Evolutionary conservation across 2,888 invertebrate species (phyloP).

Genomic region (Hylaea fasciaria): DNA sequence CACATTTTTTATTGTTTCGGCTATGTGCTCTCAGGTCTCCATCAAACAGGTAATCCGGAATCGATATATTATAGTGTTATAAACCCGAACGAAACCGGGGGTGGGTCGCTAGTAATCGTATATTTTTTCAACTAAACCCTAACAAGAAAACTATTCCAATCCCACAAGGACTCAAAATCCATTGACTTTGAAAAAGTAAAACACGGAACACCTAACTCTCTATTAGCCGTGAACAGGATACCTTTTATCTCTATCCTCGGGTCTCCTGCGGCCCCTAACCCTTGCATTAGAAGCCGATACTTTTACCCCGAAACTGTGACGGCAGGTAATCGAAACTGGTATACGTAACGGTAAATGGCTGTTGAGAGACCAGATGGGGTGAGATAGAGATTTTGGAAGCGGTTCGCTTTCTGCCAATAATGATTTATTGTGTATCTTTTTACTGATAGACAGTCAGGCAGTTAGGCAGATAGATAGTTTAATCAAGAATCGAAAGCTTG

Average conservation of each 20-base stretch:
- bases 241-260: slow-evolving; percentile 35
- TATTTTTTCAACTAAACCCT: no score
- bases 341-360: slow-evolving; percentile 60
- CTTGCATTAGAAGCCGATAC: slow-evolving; percentile 70
- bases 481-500: no score
- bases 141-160: background rate
- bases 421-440: background rate
- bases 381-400: slow-evolving; percentile 22
- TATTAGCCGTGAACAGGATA: slow-evolving; percentile 53
- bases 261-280: slow-evolving; percentile 61
- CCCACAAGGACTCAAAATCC: no score
- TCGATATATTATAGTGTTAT: no score
- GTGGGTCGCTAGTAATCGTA: no score
- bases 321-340: slow-evolving; percentile 74
- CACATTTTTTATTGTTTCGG: no score
- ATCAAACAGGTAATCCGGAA: no score
- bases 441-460: background rate
- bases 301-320: slow-evolving; percentile 69
- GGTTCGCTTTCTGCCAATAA: background rate
- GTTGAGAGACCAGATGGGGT: slow-evolving; percentile 53
- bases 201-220: slow-evolving; percentile 37
- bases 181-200: slow-evolving; percentile 23
- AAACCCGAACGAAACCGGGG: no score
- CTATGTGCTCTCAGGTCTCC: no score
- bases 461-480: no score